These are phyloP conservation scores for Nipponacmea schrenckii DNA, from an alignment of 2,888 invertebrate genomes.

Conservation along the genomic window DNA sequence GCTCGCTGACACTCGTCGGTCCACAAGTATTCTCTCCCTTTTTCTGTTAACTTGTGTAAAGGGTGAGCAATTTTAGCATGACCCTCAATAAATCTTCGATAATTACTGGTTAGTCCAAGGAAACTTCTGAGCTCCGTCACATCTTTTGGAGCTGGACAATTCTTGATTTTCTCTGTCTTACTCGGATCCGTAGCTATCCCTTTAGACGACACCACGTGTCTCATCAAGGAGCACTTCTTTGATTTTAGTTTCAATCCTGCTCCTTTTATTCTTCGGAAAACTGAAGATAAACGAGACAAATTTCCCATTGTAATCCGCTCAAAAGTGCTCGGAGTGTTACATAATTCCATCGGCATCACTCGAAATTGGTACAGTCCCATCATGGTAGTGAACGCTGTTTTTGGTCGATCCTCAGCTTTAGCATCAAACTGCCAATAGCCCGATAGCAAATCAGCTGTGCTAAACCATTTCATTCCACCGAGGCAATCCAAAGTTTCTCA, in stretches of 20 bases:
- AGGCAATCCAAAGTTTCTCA: slow-evolving; percentile 7
- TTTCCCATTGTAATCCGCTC: slow-evolving; percentile 8
- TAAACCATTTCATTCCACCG: slow-evolving; percentile 2
- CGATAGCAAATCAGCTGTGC: not conserved
- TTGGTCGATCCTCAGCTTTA: slow-evolving; percentile 9
- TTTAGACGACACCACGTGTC: not conserved
- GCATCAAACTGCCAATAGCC: slow-evolving; percentile 13
- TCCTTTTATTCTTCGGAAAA: not conserved
- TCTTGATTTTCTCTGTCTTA: not conserved
- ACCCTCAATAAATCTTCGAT: not conserved
- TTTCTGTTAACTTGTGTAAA: not conserved
- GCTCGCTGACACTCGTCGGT: slow-evolving; percentile 13
- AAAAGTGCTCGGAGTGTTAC: slow-evolving; percentile 6
- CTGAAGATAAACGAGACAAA: not conserved
- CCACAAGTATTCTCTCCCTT: slow-evolving; percentile 16
- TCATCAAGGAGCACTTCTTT: slow-evolving; percentile 2
- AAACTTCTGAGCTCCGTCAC: not conserved
- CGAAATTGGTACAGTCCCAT: slow-evolving; percentile 9
- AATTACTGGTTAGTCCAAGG: not conserved
- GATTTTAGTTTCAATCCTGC: not conserved
- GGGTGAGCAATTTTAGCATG: too few relatives aligned
- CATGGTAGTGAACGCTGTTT: slow-evolving; percentile 15
- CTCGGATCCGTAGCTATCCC: not conserved
- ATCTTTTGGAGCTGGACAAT: not conserved
- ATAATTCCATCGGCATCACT: slow-evolving; percentile 9